phyloP scores from a whole-genome alignment of 2,888 invertebrate species.

The Drosophila picticornis region DNA sequence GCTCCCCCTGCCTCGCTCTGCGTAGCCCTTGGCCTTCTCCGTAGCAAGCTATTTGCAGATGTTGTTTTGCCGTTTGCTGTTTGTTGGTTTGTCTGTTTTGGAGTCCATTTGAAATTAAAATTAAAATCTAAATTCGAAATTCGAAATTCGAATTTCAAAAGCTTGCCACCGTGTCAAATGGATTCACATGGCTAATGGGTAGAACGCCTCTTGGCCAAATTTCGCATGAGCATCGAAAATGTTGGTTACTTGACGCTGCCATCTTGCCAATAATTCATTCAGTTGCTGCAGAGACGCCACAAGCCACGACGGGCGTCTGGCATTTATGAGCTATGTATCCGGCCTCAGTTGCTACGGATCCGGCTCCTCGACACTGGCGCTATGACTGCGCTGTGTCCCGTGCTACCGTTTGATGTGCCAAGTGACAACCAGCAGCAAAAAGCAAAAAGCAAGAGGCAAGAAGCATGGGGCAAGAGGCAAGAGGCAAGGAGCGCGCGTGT shows the following conservation, averaged over 20 bases:
- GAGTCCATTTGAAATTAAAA: constrained; percentile 35
- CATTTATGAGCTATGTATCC: constrained; percentile 17
- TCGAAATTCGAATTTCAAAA: constrained; percentile 26
- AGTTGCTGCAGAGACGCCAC: constrained; percentile 28
- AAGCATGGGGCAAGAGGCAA: background rate
- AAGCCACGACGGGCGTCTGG: constrained; percentile 10
- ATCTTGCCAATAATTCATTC: constrained; percentile 55
- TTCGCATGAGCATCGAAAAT: constrained; percentile 14
- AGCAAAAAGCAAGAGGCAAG: background rate
- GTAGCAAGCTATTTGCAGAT: background rate
- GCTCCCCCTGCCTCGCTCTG: background rate
- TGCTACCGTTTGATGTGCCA: constrained; percentile 19
- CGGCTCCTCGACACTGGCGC: background rate
- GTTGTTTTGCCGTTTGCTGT: constrained; percentile 1
- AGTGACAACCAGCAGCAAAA: constrained; percentile 8
- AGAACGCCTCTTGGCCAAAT: background rate
- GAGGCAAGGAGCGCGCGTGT: background rate
- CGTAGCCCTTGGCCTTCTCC: background rate
- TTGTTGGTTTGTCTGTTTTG: constrained; percentile 1
- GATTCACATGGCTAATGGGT: constrained; percentile 1
- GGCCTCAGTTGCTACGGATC: background rate
- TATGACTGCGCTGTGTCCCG: background rate
- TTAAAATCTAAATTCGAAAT: constrained; percentile 29
- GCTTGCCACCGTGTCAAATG: constrained; percentile 27
- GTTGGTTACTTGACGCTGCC: constrained; percentile 27